phyloP scores from a whole-genome alignment of 2,888 invertebrate species.

The Dryomyza anilis region DNA sequence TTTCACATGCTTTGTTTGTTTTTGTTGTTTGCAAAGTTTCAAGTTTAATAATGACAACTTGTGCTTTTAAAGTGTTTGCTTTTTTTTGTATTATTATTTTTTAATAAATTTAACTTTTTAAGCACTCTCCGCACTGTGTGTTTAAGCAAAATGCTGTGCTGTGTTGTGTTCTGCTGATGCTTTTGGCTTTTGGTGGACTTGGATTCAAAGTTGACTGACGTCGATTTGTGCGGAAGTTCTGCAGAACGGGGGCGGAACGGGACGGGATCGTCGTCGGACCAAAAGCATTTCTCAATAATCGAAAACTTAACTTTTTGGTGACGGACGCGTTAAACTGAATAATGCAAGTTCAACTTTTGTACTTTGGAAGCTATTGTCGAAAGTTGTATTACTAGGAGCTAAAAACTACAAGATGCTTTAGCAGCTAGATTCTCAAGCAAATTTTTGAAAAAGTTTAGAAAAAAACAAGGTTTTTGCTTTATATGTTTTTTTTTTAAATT shows the following conservation, averaged over 20 bases:
- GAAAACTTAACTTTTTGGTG: slow-evolving; percentile 52
- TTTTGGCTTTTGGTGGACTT: neutral
- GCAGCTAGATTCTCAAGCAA: slow-evolving; percentile 47
- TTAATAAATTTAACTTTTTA: slow-evolving; percentile 12
- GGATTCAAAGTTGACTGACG: slow-evolving; percentile 12
- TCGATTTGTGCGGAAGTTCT: neutral
- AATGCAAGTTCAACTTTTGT: slow-evolving; percentile 42
- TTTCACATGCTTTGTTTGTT: neutral
- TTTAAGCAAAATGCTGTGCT: neutral
- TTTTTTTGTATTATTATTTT: too few species aligned
- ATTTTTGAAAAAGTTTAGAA: slow-evolving; percentile 14
- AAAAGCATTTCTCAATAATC: slow-evolving; percentile 49
- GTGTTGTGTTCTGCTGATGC: neutral
- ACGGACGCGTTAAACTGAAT: slow-evolving; percentile 11
- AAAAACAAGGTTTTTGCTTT: neutral
- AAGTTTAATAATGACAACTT: slow-evolving; percentile 1
- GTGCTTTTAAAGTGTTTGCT: slow-evolving; percentile 4
- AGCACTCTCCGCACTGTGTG: neutral
- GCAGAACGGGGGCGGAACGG: neutral
- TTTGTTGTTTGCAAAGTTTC: neutral
- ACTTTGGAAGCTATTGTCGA: slow-evolving; percentile 55
- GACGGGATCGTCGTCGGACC: too few species aligned
- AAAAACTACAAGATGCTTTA: slow-evolving; percentile 56
- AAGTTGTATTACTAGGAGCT: slow-evolving; percentile 60
- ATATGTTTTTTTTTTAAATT: too few species aligned